phyloP scores from a whole-genome alignment of 1,140 invertebrate genomes.

The Tetranychus urticae region DNA sequence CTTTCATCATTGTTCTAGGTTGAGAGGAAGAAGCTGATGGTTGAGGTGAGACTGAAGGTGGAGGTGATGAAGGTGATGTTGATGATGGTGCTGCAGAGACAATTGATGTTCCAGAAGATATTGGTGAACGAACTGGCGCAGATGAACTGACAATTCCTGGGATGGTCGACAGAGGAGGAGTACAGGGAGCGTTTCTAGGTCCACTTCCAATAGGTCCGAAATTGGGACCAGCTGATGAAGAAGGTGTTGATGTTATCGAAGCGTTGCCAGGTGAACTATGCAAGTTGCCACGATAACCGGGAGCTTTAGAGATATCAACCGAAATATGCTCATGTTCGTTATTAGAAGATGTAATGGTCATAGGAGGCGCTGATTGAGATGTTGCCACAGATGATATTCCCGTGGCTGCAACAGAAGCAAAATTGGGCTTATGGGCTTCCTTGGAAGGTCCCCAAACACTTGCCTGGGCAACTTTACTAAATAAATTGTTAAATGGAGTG shows the following conservation, averaged over 20 bases:
- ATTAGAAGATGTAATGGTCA: too few species aligned
- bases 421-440: conserved; percentile 38
- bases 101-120: not conserved
- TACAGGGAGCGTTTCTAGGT: conserved; percentile 13
- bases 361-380: not conserved
- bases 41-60: not conserved
- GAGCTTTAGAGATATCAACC: conserved; percentile 52
- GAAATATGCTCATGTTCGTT: too few species aligned
- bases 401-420: conserved; percentile 42
- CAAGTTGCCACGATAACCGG: conserved; percentile 40
- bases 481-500: conserved; percentile 48
- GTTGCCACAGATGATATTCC: conserved; percentile 15
- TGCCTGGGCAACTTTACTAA: conserved; percentile 34
- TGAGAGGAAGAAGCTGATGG: too few species aligned
- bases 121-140: not conserved
- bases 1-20: too few species aligned
- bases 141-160: not conserved
- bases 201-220: conserved; percentile 13
- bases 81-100: not conserved
- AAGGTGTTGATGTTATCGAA: conserved; percentile 8
- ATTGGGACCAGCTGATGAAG: not conserved
- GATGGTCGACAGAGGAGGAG: conserved; percentile 10
- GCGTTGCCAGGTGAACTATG: conserved; percentile 35
- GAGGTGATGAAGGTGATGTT: not conserved
- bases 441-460: conserved; percentile 39